Evolutionary conservation across 2,113 vertebrate genomes (phyloP), one percentile per base, ranked within the genome.

Genomic region (Oostethus manadensis): DNA sequence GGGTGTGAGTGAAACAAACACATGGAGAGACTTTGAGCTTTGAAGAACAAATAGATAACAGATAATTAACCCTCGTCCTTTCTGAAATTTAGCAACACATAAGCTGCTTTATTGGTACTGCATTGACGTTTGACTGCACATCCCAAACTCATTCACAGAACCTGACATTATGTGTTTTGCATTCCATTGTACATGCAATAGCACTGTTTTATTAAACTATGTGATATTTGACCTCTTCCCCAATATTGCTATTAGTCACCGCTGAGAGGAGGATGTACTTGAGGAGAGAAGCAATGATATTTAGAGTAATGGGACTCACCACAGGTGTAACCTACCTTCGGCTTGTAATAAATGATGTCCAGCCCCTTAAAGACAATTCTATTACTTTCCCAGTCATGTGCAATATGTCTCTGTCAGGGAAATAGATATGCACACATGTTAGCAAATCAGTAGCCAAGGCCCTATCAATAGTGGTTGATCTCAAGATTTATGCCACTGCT

Each of bases 341-440:
- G 65, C 70, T 76, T 59, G 71, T 91, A 88, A 90, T 87, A 88
- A 89, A 90, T 89, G 88, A 82, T 55, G 81, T 88, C 82, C 78
- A 67, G 75, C 70, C 79, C 62, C 74, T 85, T 89, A 89, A 91
- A 90, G 89, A 91, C 89, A 91, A 88, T 86, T 87, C 90, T 88
- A 91, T 89, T 90, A 90, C 88, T 87, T 88, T 84, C 73, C 56
- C 64, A 82, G 81, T 83, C 80, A 74, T 81, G 73, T 84, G 83
- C 80, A 75, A 89, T 91, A 87, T 84, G 82, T 90, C 88, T 86
- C 80, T 89, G 89, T 88, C 88, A 86, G 70, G 77, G 71, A 87
- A 87, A 89, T 84, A 82, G 88, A 88, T 88, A 89, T 86, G 78
- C 84, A 86, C 80, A 85, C 66, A 75, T 87, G 85, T 85, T 85